These are phyloP conservation scores for Natrix natrix DNA, from an alignment of 2,797 vertebrate genomes.

Conservation along the genomic window DNA sequence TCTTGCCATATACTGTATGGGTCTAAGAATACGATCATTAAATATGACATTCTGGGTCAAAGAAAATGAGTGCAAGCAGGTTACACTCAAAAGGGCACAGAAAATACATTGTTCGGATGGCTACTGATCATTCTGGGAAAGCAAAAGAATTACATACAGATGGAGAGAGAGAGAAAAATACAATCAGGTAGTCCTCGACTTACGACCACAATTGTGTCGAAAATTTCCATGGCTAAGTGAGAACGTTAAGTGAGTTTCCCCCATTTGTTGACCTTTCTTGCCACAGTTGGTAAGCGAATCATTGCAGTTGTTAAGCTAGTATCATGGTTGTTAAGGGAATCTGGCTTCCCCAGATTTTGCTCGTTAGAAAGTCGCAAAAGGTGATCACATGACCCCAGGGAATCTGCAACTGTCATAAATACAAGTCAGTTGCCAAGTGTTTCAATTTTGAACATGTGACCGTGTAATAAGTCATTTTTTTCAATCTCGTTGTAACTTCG, in stretches of 20 bases:
- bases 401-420: background rate
- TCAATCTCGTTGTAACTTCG: too few species aligned
- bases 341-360: background rate
- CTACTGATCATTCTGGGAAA: background rate
- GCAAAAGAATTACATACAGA: background rate
- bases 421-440: background rate
- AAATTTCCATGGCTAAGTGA: background rate
- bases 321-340: too few species aligned
- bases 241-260: background rate
- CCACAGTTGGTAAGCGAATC: background rate
- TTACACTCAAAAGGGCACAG: background rate
- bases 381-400: background rate
- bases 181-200: too few species aligned
- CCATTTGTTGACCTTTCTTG: background rate
- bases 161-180: too few species aligned
- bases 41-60: fast-evolving
- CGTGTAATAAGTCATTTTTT: background rate
- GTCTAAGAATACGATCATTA: background rate
- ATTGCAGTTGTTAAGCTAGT: background rate
- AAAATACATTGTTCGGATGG: background rate
- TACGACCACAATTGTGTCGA: background rate
- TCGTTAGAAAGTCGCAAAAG: background rate
- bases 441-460: background rate
- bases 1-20: background rate
- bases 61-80: background rate